Evolutionary conservation across 2,797 vertebrate species (phyloP).

Genomic region (Melopsittacus undulatus): DNA sequence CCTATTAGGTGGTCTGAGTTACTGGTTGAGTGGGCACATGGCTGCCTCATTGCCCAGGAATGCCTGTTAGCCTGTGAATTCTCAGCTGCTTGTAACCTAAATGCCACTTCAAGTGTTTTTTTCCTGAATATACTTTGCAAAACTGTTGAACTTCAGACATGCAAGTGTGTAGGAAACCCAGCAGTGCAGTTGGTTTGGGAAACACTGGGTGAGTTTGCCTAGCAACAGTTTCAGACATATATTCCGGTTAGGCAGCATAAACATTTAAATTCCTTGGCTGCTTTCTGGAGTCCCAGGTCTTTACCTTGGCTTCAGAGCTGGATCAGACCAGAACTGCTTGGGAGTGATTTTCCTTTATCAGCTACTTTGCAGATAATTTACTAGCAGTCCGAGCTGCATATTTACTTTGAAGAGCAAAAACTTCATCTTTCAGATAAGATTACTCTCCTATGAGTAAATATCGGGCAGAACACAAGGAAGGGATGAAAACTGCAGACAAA

Average conservation of each 20-base stretch:
- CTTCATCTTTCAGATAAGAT: conserved; percentile 44
- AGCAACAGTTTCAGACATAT: neutral
- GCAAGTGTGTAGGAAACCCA: neutral
- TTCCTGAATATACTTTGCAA: neutral
- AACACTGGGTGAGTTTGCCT: neutral
- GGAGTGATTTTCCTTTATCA: conserved; percentile 45
- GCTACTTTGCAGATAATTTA: conserved; percentile 33
- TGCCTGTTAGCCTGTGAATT: neutral
- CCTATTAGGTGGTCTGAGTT: neutral
- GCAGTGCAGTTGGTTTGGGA: neutral
- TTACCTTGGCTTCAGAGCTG: conserved; percentile 9
- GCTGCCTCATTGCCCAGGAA: neutral
- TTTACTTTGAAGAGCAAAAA: conserved; percentile 41
- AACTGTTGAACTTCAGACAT: neutral
- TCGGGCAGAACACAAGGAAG: neutral
- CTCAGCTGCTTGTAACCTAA: neutral
- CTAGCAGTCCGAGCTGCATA: neutral
- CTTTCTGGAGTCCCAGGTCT: conserved; percentile 1
- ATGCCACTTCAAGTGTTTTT: neutral
- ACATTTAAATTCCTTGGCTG: neutral
- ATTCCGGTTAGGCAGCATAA: neutral
- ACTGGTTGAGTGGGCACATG: neutral
- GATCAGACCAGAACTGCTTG: conserved; percentile 35
- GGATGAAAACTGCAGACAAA: conserved; percentile 7
- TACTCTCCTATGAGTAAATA: neutral